Percentiles rank a stretch among this genome's conserved stretches.
These are phyloP conservation scores for Macrocentrus cingulum DNA, from an alignment of 1,140 invertebrate genomes.

Conservation along the genomic window DNA sequence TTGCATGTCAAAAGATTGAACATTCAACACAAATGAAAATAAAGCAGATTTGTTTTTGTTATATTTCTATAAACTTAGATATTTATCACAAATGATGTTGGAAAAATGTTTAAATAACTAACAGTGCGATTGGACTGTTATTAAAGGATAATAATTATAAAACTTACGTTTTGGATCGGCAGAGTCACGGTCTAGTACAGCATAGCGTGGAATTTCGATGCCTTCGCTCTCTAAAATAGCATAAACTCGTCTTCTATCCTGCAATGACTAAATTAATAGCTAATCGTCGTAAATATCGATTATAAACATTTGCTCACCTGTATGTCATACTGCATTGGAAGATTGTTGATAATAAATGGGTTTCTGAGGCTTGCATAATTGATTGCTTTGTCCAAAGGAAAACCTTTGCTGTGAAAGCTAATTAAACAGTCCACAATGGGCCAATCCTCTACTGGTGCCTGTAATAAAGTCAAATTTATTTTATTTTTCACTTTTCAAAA, in stretches of 20 bases:
- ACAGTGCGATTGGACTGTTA: too few relatives aligned
- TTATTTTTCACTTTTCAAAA: neutral
- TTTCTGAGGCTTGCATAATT: constrained; percentile 91
- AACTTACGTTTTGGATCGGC: constrained; percentile 83
- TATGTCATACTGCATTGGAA: constrained; percentile 98
- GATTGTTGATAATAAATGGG: constrained; percentile 97
- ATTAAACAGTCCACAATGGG: constrained; percentile 96
- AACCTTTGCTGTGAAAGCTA: constrained; percentile 98
- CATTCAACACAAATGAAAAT: constrained; percentile 33
- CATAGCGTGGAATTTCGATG: constrained; percentile 97
- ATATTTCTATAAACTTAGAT: neutral
- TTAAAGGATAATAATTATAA: constrained; percentile 7
- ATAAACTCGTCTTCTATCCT: constrained; percentile 92
- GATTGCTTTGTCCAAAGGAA: constrained; percentile 97
- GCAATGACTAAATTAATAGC: constrained; percentile 22
- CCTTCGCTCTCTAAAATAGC: constrained; percentile 90
- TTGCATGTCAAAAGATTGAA: constrained; percentile 35
- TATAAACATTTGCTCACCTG: constrained; percentile 62
- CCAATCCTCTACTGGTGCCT: constrained; percentile 97
- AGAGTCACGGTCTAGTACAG: constrained; percentile 92
- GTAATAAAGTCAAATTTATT: constrained; percentile 38
- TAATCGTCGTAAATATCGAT: neutral
- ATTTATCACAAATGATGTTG: too few relatives aligned
- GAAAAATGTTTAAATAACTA: too few relatives aligned
- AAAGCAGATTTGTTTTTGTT: neutral